Base-by-base conservation (phyloP, 2,113 vertebrate species). In the Xenopus laevis region DNA sequence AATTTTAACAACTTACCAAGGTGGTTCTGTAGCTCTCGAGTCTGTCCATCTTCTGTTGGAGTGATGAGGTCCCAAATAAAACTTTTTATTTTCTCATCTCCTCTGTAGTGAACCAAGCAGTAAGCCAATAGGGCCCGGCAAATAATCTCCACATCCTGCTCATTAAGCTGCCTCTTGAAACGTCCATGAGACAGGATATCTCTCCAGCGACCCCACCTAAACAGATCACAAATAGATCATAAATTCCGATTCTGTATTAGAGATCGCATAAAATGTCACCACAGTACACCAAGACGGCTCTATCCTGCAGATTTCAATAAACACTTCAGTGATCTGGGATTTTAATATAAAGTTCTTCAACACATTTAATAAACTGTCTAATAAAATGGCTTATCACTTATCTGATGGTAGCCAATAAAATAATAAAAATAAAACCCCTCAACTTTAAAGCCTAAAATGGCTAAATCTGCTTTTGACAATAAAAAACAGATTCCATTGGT, bases 21-120 rank as follows among this genome's bases (percentile, higher is more conserved):
- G 79, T 99, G 97, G 83, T 99, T 99, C 81, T 98, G 96, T 21
- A 99, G 86, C 83, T 98, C 95, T 70, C 95, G 89, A 57, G 96
- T 97, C 44, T 88, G 93, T 7, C 97, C 97, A 18, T 98, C 94
- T 77, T 98, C 96, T 7, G 92, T 92, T 9, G 97, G 97, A 11
- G 96, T 96, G 62, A 99, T 99, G 63, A 99, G 93, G 83, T 99
- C 97, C 97, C 97, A 99, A 86, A 99, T 98, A 84, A 99, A 98
- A 83, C 96, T 92, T 87, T 99, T 99, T 75, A 99, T 99, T 86
- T 97, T 98, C 87, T 99, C 97, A 79, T 99, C 97, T 55, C 97
- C 97, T 71, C 96, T 90, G 82, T 99, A 99, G 86, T 99, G 97
- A 77, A 98, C 88, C 12, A 99, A 90, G 75, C 97, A 99, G 82